Evolutionary conservation across 2,888 invertebrate species (phyloP).

Genomic region (Apodemia hepburni): DNA sequence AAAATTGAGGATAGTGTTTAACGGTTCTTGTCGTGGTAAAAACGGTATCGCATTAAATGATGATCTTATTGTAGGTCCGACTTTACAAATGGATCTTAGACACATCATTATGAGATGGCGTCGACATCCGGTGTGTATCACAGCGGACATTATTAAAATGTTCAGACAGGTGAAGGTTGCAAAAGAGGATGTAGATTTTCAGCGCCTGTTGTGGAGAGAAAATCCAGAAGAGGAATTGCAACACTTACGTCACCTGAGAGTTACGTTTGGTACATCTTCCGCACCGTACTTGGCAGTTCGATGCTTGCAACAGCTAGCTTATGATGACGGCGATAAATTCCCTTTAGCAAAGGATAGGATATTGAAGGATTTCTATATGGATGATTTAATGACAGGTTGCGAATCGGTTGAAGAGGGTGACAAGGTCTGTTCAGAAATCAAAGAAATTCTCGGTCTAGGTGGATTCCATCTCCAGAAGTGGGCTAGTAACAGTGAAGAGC

Average conservation of each 20-base stretch:
- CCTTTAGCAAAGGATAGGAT: constrained; percentile 33
- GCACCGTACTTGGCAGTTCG: constrained; percentile 39
- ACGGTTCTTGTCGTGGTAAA: constrained; percentile 31
- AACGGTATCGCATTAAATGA: constrained; percentile 36
- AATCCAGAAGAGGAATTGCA: constrained; percentile 23
- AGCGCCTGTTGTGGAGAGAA: constrained; percentile 33
- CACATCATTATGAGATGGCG: constrained; percentile 37
- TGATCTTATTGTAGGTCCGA: constrained; percentile 34
- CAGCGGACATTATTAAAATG: constrained; percentile 41
- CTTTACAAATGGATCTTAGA: constrained; percentile 36
- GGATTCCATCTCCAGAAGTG: constrained; percentile 41
- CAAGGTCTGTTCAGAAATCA: constrained; percentile 33
- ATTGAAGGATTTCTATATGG: constrained; percentile 15
- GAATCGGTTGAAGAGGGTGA: constrained; percentile 32
- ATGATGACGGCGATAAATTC: constrained; percentile 32
- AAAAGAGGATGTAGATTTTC: constrained; percentile 32
- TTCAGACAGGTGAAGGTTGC: constrained; percentile 36
- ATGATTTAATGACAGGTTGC: constrained; percentile 32
- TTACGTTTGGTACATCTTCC: constrained; percentile 38
- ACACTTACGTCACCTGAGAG: constrained; percentile 31
- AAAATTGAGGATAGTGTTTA: constrained; percentile 37
- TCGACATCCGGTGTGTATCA: constrained; percentile 30
- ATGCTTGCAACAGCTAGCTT: constrained; percentile 35
- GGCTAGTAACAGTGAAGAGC: constrained; percentile 32
- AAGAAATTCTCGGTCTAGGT: constrained; percentile 34